Percentiles rank a stretch among this genome's conserved stretches.
Evolutionary conservation across 2,888 invertebrate species (phyloP).

Genomic region (Micoletzkya japonica): DNA sequence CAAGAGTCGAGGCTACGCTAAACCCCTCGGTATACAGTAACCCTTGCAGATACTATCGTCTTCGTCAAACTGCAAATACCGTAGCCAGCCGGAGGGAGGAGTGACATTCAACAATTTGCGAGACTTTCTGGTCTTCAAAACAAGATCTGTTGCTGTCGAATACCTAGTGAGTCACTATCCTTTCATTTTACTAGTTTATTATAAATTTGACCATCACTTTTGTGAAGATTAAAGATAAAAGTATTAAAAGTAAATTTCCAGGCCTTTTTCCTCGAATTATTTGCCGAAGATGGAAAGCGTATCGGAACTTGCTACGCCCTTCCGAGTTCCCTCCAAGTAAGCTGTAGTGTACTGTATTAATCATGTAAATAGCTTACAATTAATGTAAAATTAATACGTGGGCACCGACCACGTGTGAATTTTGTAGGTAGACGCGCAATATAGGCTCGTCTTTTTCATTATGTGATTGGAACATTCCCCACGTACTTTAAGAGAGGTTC

Average conservation of each 20-base stretch:
- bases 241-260: not conserved
- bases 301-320: slow-evolving; percentile 49
- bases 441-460: no score
- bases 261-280: slow-evolving; percentile 47
- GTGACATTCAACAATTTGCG: slow-evolving; percentile 48
- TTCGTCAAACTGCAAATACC: slow-evolving; percentile 46
- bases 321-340: slow-evolving; percentile 31
- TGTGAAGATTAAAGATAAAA: not conserved
- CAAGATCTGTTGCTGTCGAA: slow-evolving; percentile 56
- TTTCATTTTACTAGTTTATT: not conserved
- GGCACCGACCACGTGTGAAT: no score
- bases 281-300: slow-evolving; percentile 45
- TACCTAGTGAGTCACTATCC: slow-evolving; percentile 38
- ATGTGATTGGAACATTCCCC: no score
- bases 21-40: no score
- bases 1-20: not conserved
- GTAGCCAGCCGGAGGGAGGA: slow-evolving; percentile 46
- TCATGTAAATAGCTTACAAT: no score
- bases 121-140: slow-evolving; percentile 56
- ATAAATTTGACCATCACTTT: no score
- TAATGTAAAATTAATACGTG: no score
- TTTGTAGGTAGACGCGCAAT: no score
- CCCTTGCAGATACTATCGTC: slow-evolving; percentile 42
- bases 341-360: slow-evolving; percentile 32
- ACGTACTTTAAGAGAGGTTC: no score